These are phyloP conservation scores for Drosophila mercatorum DNA, from an alignment of 2,888 invertebrate genomes.

Conservation along the genomic window DNA sequence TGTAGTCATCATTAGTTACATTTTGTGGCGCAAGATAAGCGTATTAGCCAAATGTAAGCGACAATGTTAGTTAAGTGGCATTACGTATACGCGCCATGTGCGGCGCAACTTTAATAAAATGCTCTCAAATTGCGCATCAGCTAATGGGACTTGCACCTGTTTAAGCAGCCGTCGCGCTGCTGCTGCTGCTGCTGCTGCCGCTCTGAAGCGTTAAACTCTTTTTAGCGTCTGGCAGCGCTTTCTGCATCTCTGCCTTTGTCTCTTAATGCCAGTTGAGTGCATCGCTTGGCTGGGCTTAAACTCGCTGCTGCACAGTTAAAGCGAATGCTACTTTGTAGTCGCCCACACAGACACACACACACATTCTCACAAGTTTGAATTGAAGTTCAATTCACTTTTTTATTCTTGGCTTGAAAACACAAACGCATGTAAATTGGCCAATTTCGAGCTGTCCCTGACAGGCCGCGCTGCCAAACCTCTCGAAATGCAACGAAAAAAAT, in stretches of 20 bases:
- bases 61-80: slow-evolving; percentile 49
- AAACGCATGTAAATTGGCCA: slow-evolving; percentile 80
- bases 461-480: slow-evolving; percentile 25
- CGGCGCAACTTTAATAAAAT: slow-evolving; percentile 33
- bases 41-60: slow-evolving; percentile 61
- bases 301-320: slow-evolving; percentile 41
- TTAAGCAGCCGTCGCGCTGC: neutral
- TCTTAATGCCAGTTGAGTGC: slow-evolving; percentile 73
- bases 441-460: slow-evolving; percentile 59
- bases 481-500: slow-evolving; percentile 26
- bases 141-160: slow-evolving; percentile 38
- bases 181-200: slow-evolving; percentile 1
- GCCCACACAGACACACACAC: slow-evolving; percentile 13
- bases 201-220: slow-evolving; percentile 22
- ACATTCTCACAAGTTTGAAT: slow-evolving; percentile 34
- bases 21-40: slow-evolving; percentile 50
- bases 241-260: slow-evolving; percentile 13
- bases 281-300: slow-evolving; percentile 74
- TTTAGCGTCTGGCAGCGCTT: neutral
- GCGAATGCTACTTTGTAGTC: slow-evolving; percentile 52
- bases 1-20: slow-evolving; percentile 57
- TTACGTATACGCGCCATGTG: slow-evolving; percentile 50
- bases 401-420: slow-evolving; percentile 50
- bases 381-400: slow-evolving; percentile 68
- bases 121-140: slow-evolving; percentile 59